These are phyloP conservation scores for Norana najaformis DNA, from an alignment of 2,888 invertebrate genomes.

Conservation along the genomic window DNA sequence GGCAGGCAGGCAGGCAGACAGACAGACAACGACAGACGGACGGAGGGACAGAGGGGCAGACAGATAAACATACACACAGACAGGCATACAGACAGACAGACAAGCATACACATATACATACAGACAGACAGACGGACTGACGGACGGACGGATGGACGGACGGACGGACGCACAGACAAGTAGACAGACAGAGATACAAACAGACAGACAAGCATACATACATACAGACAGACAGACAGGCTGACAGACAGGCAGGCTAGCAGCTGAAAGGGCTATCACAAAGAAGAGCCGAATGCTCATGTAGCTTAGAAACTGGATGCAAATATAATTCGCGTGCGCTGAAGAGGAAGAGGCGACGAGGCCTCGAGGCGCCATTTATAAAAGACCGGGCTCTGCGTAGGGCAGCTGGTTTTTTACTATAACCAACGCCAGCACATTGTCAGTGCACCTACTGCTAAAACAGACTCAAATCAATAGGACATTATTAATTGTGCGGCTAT, in stretches of 20 bases:
- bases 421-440: background rate
- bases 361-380: background rate
- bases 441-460: background rate
- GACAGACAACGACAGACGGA: too few relatives aligned
- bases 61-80: too few relatives aligned
- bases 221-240: too few relatives aligned
- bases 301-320: background rate
- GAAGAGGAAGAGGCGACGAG: too few relatives aligned
- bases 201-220: background rate
- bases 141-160: background rate
- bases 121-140: background rate
- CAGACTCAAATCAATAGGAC: background rate
- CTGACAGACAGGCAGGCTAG: too few relatives aligned
- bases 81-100: too few relatives aligned
- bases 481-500: background rate
- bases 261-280: background rate
- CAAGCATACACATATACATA: too few relatives aligned
- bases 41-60: too few relatives aligned
- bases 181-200: background rate
- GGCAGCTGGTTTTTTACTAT: background rate
- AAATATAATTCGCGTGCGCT: background rate
- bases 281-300: background rate
- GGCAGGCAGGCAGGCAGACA: too few relatives aligned
- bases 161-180: too few relatives aligned
- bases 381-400: background rate